phyloP scores from a whole-genome alignment of 2,888 invertebrate species.

The Proisotoma minuta region DNA sequence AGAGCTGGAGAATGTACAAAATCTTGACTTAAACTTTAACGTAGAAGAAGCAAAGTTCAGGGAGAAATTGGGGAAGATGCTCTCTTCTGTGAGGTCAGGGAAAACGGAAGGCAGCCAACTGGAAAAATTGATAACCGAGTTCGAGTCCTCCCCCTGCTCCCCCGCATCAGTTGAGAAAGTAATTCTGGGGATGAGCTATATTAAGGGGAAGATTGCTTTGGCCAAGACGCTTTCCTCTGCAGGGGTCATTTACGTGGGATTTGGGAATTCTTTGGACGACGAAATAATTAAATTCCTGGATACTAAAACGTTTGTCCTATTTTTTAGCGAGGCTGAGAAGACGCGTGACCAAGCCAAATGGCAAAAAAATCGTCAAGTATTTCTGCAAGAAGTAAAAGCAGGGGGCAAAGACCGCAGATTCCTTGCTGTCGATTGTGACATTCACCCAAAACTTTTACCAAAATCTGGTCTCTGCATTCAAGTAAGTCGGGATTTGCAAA shows the following conservation, averaged over 20 bases:
- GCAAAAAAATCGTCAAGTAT: slow-evolving; percentile 16
- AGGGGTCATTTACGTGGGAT: slow-evolving; percentile 9
- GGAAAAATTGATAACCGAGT: slow-evolving; percentile 5
- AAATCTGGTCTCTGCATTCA: slow-evolving; percentile 3
- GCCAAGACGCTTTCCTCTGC: background rate
- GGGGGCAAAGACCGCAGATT: background rate
- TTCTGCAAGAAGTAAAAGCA: slow-evolving; percentile 19
- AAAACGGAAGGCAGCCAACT: background rate
- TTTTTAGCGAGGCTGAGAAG: slow-evolving; percentile 9
- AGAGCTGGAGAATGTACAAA: too few relatives aligned
- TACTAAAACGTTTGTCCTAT: slow-evolving; percentile 3
- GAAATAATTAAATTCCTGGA: slow-evolving; percentile 7
- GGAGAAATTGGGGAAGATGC: background rate
- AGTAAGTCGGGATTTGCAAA: background rate
- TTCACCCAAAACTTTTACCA: slow-evolving; percentile 11
- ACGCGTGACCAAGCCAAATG: background rate
- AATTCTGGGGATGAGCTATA: background rate
- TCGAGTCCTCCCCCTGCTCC: background rate
- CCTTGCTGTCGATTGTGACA: slow-evolving; percentile 22
- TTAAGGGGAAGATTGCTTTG: background rate
- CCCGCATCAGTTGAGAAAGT: background rate
- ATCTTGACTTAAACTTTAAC: too few relatives aligned
- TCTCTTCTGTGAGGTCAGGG: slow-evolving; percentile 7
- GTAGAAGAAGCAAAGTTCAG: background rate
- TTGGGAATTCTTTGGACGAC: slow-evolving; percentile 1